Evolutionary conservation across 1,140 invertebrate genomes (phyloP).

Genomic region (Neotoxoptera formosana): DNA sequence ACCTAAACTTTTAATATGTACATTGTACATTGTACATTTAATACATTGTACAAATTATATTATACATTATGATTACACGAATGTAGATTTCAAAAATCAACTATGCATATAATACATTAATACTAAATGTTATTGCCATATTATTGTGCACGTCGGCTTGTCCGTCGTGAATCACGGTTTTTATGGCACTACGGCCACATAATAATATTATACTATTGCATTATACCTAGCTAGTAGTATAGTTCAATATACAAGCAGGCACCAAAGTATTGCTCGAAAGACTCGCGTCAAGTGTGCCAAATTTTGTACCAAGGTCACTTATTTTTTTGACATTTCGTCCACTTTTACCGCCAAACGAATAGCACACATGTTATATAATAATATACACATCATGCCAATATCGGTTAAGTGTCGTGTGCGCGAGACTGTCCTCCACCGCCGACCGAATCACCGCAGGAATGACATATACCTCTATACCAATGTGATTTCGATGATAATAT

Average conservation of each 20-base stretch:
- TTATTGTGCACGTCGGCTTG: neutral
- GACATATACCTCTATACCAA: neutral
- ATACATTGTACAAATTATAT: no score
- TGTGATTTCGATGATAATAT: neutral
- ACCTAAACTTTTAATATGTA: no score
- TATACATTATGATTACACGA: neutral
- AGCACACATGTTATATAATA: neutral
- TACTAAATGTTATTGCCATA: neutral
- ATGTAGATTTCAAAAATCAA: neutral
- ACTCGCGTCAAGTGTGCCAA: neutral
- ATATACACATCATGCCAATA: neutral
- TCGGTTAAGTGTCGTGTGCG: neutral
- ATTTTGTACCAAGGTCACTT: neutral
- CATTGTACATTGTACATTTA: no score
- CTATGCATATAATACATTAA: neutral
- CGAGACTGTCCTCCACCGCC: neutral
- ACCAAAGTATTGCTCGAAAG: neutral
- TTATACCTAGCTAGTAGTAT: neutral
- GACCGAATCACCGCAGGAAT: neutral
- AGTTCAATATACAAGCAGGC: neutral
- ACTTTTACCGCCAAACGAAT: neutral
- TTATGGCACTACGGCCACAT: neutral
- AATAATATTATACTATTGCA: neutral
- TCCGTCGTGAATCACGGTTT: neutral
- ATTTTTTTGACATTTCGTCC: neutral